These are phyloP conservation scores for Endomychus coccineus DNA, from an alignment of 2,888 invertebrate genomes.

Conservation along the genomic window DNA sequence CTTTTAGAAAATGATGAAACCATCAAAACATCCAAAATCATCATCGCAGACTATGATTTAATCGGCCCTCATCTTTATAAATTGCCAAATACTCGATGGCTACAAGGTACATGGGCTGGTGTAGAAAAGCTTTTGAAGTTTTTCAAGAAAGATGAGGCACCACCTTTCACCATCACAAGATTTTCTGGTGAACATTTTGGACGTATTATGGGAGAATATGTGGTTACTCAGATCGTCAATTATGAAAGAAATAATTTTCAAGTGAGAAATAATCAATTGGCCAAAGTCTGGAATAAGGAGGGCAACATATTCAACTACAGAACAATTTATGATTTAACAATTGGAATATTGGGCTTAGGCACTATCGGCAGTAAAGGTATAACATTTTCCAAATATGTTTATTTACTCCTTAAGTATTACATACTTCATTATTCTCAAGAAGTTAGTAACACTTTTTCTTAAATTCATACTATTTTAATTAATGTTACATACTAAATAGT, in stretches of 20 bases:
- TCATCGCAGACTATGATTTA: conserved; percentile 42
- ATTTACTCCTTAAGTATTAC: too few relatives aligned
- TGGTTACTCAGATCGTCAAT: conserved; percentile 45
- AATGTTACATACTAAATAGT: too few relatives aligned
- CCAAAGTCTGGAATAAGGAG: conserved; percentile 34
- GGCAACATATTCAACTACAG: conserved; percentile 39
- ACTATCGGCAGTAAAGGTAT: conserved; percentile 47
- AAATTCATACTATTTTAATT: too few relatives aligned
- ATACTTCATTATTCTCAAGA: too few relatives aligned
- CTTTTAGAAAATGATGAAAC: conserved; percentile 19
- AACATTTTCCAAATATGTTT: conserved; percentile 5
- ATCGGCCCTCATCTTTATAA: conserved; percentile 38
- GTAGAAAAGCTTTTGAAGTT: conserved; percentile 36
- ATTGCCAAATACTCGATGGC: conserved; percentile 41
- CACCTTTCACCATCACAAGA: conserved; percentile 36
- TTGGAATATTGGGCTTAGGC: conserved; percentile 51
- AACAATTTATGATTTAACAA: conserved; percentile 42
- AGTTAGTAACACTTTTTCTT: too few relatives aligned
- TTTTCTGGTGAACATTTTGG: conserved; percentile 45
- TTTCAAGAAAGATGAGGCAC: conserved; percentile 27
- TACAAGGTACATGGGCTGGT: conserved; percentile 47
- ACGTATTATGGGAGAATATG: conserved; percentile 47
- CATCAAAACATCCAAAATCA: conserved; percentile 37
- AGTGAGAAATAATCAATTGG: conserved; percentile 38
- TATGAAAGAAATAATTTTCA: conserved; percentile 42